phyloP scores from a whole-genome alignment of 2,888 invertebrate genomes.

The Tetragonisca angustula region DNA sequence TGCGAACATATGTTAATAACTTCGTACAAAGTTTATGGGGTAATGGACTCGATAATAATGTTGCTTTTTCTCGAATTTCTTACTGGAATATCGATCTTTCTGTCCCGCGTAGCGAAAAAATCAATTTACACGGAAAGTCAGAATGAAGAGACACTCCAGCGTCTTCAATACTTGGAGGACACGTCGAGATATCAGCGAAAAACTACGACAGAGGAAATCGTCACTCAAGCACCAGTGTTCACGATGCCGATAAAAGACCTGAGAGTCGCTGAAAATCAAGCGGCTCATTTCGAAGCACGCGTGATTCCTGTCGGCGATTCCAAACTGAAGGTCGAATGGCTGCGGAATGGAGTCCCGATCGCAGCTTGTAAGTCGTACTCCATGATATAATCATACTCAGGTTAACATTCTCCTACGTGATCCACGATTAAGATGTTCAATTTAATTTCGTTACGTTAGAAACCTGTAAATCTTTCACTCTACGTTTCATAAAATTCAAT shows the following conservation, averaged over 20 bases:
- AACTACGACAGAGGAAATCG: slow-evolving; percentile 90
- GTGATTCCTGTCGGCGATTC: slow-evolving; percentile 97
- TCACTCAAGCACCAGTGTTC: slow-evolving; percentile 95
- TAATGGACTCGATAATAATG: background rate
- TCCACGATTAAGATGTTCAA: background rate
- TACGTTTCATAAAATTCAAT: too few species aligned
- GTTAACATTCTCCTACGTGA: background rate
- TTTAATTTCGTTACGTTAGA: too few species aligned
- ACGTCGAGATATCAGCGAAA: slow-evolving; percentile 90
- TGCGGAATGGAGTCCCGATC: slow-evolving; percentile 95
- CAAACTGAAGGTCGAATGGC: slow-evolving; percentile 96
- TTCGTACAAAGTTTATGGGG: background rate
- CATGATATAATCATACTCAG: too few species aligned
- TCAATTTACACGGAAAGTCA: slow-evolving; percentile 95
- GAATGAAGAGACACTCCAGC: slow-evolving; percentile 93
- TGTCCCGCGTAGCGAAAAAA: slow-evolving; percentile 86
- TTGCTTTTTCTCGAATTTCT: too few species aligned
- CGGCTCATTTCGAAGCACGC: slow-evolving; percentile 96
- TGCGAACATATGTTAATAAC: background rate
- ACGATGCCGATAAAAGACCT: slow-evolving; percentile 95
- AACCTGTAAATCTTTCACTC: too few species aligned
- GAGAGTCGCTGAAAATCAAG: slow-evolving; percentile 94
- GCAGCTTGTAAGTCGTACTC: slow-evolving; percentile 89
- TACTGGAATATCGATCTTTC: background rate
- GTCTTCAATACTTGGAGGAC: slow-evolving; percentile 93